A percentile compares a stretch with the other conserved stretches of the same genome.
These are phyloP conservation scores for Montipora cactus DNA, from an alignment of 64 coral and sea anemone genomes.

Conservation along the genomic window DNA sequence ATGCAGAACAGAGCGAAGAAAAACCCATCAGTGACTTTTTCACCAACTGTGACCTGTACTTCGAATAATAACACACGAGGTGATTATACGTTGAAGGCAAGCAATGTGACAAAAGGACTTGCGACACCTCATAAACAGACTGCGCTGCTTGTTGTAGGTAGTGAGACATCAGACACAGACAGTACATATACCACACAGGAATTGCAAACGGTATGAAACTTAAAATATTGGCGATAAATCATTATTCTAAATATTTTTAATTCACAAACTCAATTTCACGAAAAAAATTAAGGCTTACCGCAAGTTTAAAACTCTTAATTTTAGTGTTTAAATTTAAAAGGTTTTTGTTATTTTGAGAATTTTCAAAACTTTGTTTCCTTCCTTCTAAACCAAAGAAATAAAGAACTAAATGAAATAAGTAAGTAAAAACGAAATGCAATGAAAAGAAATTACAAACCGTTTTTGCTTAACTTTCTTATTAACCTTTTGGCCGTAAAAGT, in stretches of 20 bases:
- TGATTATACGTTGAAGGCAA: background rate
- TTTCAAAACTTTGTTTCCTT: too few relatives aligned
- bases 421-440: background rate
- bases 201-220: constrained; percentile 67
- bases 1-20: constrained; percentile 42
- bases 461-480: too few relatives aligned
- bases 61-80: background rate
- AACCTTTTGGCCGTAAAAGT: too few relatives aligned
- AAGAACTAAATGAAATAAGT: background rate
- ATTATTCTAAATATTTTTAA: background rate
- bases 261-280: background rate
- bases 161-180: constrained; percentile 95
- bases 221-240: background rate
- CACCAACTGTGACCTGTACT: constrained; percentile 70
- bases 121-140: background rate
- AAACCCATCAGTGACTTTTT: constrained; percentile 82
- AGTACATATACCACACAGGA: constrained; percentile 65
- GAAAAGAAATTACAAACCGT: too few relatives aligned
- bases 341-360: too few relatives aligned
- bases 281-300: too few relatives aligned
- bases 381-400: background rate
- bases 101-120: background rate
- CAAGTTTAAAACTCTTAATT: too few relatives aligned
- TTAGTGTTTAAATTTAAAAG: too few relatives aligned
- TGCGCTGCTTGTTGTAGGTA: constrained; percentile 29